These are phyloP conservation scores for Lasiurus borealis DNA, from an alignment of 2,113 vertebrate species.

Conservation along the genomic window DNA sequence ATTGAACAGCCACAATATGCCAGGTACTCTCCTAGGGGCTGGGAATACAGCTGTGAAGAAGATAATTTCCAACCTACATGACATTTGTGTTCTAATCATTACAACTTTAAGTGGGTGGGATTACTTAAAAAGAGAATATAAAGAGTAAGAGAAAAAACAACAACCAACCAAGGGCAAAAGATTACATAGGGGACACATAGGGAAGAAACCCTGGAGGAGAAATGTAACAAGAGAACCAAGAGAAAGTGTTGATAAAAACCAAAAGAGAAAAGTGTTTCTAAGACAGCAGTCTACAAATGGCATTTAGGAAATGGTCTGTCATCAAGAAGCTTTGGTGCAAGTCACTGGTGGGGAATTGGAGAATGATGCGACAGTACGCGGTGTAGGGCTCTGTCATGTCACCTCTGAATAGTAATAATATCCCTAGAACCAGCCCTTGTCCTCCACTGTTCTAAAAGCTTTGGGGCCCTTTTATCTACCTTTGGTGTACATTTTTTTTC, in stretches of 20 bases:
- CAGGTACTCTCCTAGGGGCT: background rate
- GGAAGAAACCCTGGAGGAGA: background rate
- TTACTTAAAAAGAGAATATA: conserved; percentile 11
- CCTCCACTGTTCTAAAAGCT: background rate
- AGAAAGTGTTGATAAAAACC: background rate
- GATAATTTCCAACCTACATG: background rate
- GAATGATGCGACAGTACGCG: background rate
- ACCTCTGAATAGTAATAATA: background rate
- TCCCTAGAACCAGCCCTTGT: background rate
- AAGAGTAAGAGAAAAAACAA: background rate
- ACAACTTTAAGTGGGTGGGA: background rate
- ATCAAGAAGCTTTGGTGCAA: background rate
- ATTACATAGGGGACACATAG: background rate
- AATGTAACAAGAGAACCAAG: background rate
- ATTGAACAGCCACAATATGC: background rate
- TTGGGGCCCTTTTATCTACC: background rate
- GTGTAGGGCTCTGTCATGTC: background rate
- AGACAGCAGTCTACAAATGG: background rate
- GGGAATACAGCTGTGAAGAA: background rate
- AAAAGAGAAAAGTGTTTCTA: background rate
- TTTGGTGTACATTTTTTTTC: background rate
- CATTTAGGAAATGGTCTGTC: background rate
- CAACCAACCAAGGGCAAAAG: background rate
- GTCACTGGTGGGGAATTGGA: background rate
- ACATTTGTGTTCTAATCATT: conserved; percentile 28